Evolutionary conservation across 2,113 vertebrate genomes (phyloP).

Genomic region (Hemicordylus capensis): DNA sequence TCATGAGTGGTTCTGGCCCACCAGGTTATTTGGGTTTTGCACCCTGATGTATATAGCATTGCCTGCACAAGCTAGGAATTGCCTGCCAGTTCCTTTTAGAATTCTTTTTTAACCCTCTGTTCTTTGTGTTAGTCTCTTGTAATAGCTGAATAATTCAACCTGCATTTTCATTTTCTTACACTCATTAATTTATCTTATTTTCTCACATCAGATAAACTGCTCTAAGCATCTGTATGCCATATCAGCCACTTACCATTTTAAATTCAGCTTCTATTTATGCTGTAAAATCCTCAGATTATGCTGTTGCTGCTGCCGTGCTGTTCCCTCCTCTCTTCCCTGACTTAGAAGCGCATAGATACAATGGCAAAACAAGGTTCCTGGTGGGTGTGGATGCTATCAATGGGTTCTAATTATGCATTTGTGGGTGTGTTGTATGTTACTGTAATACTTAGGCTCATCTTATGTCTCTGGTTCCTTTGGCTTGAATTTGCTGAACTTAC

Average conservation of each 20-base stretch:
- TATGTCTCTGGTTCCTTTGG: neutral
- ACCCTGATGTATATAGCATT: no score
- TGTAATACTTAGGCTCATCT: neutral
- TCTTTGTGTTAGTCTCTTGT: neutral
- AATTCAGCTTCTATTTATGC: neutral
- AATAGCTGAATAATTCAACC: neutral
- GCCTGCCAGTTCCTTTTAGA: neutral
- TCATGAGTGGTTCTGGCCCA: no score
- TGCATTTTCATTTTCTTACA: neutral
- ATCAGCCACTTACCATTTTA: slow-evolving; percentile 26
- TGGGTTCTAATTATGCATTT: neutral
- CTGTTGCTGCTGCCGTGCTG: neutral
- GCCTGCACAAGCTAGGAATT: neutral
- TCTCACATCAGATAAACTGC: neutral
- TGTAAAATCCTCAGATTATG: neutral
- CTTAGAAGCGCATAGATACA: neutral
- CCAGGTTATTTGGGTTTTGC: no score
- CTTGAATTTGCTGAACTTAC: neutral
- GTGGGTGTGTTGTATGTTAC: neutral
- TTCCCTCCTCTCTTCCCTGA: neutral
- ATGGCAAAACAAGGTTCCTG: neutral
- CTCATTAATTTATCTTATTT: neutral
- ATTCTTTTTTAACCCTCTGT: neutral
- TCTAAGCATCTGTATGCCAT: neutral
- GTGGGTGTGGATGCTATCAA: neutral